Base-by-base conservation (phyloP, 1,140 invertebrate genomes). In the Nebria ingens region DNA sequence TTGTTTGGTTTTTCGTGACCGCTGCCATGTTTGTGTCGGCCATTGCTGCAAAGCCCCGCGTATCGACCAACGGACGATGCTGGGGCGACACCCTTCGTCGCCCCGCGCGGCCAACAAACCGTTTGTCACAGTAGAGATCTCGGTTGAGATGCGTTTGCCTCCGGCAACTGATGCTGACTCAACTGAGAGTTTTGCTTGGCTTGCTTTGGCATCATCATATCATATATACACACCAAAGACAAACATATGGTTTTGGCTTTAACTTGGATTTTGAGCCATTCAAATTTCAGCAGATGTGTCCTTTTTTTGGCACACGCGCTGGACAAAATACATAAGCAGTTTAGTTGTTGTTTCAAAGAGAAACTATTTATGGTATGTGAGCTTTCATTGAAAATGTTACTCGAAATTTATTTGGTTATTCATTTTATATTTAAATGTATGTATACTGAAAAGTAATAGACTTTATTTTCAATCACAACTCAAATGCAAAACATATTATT, bases 21-120 rank as follows among this genome's bases (percentile, higher is more conserved):
- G 9, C 40, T 45, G 40, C 40, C 40, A 45, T 45, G 40, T 45
- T 45, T 45, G 40, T 45, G 40, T 6, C 40, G 40, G 40, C 40
- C 40, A 45, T 45, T 45, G 40, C 40, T 45, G 40, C 9, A 34
- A n/a, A 34, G 25, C 25, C 6, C n/a, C n/a, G 40, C 40, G 40
- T 17, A 45, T 45, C 40, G 40, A 45, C 40, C 40, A 45, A 45
- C 40, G 17, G 17, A 17, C 40, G 17, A 6, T 34, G 17, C 4
- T 6, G 25, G 13, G 25, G 25, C 13, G 40, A 12, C 40, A 4
- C 40, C 17, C 15, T 17, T 17, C 17, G 9, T 45, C 40, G n/a
- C 40, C 40, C 17, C 15, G 9, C 6, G 40, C 17, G 17, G 3
- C 17, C 40, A 12, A 9, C 4, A 45, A 17, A 12, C 6, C 40